Evolutionary conservation across 2,888 invertebrate species (phyloP).

Genomic region (Myopa testacea): DNA sequence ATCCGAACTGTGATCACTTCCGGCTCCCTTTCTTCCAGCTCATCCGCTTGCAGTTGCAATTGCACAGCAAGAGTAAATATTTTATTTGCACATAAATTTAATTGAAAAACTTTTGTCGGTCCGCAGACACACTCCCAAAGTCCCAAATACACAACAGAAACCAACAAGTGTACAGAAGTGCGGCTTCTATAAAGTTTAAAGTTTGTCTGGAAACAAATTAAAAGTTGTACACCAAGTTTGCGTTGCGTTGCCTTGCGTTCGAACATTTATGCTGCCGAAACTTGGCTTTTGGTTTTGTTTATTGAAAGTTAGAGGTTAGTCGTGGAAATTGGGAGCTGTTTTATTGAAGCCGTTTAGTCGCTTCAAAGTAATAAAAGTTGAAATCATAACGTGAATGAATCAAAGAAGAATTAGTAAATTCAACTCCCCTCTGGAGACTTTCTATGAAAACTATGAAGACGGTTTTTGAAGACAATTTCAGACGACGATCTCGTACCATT

Average conservation of each 20-base stretch:
- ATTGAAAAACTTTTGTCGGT: slow-evolving; percentile 45
- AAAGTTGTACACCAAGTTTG: slow-evolving; percentile 28
- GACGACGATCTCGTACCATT: no score
- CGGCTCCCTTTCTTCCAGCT: background rate
- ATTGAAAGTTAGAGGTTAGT: slow-evolving; percentile 20
- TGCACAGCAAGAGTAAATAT: slow-evolving; percentile 32
- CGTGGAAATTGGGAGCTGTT: background rate
- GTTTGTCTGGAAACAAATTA: slow-evolving; percentile 37
- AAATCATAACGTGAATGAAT: background rate
- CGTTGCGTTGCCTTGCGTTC: background rate
- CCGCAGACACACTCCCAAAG: slow-evolving; percentile 16
- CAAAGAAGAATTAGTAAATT: no score
- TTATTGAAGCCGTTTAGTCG: background rate
- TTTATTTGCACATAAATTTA: slow-evolving; percentile 46
- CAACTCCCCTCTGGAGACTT: background rate
- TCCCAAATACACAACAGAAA: background rate
- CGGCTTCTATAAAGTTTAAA: slow-evolving; percentile 19
- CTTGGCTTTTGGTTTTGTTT: background rate
- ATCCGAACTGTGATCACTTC: slow-evolving; percentile 31
- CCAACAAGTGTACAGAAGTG: slow-evolving; percentile 1
- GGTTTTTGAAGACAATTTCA: no score
- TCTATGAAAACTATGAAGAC: background rate
- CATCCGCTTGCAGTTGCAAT: background rate
- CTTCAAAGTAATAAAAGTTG: background rate
- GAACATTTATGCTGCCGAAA: slow-evolving; percentile 8